A percentile compares a stretch with the other conserved stretches of the same genome.
Conservation (phyloP, 2,113 vertebrate genomes). For the Willisornis vidua region DNA sequence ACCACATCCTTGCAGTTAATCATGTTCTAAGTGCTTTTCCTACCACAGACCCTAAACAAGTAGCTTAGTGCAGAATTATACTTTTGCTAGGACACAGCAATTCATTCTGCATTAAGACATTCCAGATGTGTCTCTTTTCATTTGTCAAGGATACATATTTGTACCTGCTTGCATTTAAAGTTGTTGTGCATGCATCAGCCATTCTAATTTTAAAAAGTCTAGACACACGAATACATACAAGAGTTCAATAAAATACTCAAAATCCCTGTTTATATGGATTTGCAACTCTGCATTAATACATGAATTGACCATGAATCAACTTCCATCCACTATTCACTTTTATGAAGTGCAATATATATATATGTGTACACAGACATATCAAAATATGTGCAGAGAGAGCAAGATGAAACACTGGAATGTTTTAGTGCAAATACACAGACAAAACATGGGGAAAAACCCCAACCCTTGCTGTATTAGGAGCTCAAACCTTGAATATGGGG, state of each 20-base stretch:
- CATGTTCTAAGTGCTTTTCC: neutral
- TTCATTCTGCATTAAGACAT: neutral
- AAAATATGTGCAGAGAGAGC: neutral
- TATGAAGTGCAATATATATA: neutral
- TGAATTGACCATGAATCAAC: neutral
- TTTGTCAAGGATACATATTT: neutral
- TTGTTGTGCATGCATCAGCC: neutral
- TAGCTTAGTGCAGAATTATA: neutral
- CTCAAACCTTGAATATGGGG: neutral
- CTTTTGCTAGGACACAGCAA: neutral
- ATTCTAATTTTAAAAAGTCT: neutral
- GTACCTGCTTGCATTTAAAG: neutral
- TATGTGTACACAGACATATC: neutral
- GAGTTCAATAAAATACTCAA: neutral
- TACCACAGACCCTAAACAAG: neutral
- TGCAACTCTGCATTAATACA: neutral
- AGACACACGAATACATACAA: neutral
- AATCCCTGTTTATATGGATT: neutral
- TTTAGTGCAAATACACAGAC: neutral
- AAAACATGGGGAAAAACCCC: rapidly evolving
- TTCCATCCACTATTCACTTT: neutral
- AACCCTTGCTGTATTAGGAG: neutral
- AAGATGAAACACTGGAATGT: neutral
- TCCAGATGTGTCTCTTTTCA: neutral
- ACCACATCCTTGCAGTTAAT: neutral